These are phyloP conservation scores for Natrix natrix DNA, from an alignment of 2,797 vertebrate species.

Conservation along the genomic window DNA sequence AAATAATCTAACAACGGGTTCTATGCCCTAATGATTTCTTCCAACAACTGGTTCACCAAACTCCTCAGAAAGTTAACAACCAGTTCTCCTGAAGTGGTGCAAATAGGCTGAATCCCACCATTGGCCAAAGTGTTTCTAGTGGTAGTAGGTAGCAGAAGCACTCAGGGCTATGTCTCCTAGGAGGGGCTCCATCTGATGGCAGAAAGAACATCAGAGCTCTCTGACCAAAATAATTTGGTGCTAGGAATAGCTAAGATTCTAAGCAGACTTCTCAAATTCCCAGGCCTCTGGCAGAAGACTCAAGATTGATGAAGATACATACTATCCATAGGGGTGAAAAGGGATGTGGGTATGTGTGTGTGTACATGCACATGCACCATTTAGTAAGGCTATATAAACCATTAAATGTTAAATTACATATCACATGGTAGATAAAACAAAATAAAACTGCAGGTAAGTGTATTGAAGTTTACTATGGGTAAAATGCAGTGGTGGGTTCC, in stretches of 20 bases:
- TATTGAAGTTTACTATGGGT: background rate
- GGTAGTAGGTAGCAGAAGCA: background rate
- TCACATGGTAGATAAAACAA: background rate
- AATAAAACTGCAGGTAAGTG: background rate
- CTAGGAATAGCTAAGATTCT: background rate
- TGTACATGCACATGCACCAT: accelerated
- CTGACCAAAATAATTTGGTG: background rate
- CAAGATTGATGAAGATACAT: background rate
- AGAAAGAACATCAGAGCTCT: background rate
- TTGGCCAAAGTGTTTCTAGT: background rate
- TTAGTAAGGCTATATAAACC: background rate
- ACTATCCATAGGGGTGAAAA: background rate
- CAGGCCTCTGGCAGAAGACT: background rate
- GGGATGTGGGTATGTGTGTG: background rate
- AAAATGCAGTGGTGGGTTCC: too few relatives aligned
- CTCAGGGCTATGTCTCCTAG: too few relatives aligned
- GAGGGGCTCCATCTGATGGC: background rate
- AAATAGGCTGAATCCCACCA: too few relatives aligned
- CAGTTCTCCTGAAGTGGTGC: too few relatives aligned
- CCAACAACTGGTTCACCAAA: too few relatives aligned
- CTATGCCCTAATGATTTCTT: too few relatives aligned
- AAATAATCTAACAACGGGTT: too few relatives aligned
- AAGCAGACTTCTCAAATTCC: background rate
- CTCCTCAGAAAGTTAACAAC: too few relatives aligned
- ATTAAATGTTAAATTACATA: background rate